These are phyloP conservation scores for Drosophila albomicans DNA, from an alignment of 1,140 invertebrate species.

Conservation along the genomic window DNA sequence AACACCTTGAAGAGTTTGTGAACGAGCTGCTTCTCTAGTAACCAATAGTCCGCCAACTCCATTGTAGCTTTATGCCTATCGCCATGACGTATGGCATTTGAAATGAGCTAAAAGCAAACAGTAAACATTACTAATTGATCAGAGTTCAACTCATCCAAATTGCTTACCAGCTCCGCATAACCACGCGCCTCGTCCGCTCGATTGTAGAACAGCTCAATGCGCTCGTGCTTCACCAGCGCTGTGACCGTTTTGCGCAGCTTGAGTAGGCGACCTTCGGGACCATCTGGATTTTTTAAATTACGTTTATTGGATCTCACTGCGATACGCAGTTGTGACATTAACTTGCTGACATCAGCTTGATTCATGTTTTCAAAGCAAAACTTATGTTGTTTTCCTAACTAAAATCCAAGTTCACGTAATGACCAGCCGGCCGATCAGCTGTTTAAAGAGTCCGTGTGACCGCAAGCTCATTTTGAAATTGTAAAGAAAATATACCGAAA, in stretches of 20 bases:
- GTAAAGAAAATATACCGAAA: not conserved
- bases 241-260: slow-evolving; percentile 93
- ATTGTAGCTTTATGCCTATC: slow-evolving; percentile 93
- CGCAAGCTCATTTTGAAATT: not conserved
- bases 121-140: not conserved
- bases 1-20: slow-evolving; percentile 97
- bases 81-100: slow-evolving; percentile 94
- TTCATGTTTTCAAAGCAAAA: slow-evolving; percentile 87
- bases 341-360: slow-evolving; percentile 90
- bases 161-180: slow-evolving; percentile 93
- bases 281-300: slow-evolving; percentile 88
- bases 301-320: slow-evolving; percentile 87
- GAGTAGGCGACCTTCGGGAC: slow-evolving; percentile 91
- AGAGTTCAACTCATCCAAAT: not conserved
- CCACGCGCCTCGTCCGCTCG: slow-evolving; percentile 93
- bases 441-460: slow-evolving; percentile 9
- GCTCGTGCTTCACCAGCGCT: slow-evolving; percentile 94
- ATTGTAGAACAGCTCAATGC: slow-evolving; percentile 92
- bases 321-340: slow-evolving; percentile 90
- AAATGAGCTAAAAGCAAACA: slow-evolving; percentile 90
- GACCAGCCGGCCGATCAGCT: slow-evolving; percentile 47
- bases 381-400: slow-evolving; percentile 19
- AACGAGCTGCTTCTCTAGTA: slow-evolving; percentile 94
- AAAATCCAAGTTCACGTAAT: slow-evolving; percentile 61
- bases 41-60: slow-evolving; percentile 95